Evolutionary conservation across 64 coral and sea anemone genomes (phyloP).

Genomic region (Dendronephthya gigantea): DNA sequence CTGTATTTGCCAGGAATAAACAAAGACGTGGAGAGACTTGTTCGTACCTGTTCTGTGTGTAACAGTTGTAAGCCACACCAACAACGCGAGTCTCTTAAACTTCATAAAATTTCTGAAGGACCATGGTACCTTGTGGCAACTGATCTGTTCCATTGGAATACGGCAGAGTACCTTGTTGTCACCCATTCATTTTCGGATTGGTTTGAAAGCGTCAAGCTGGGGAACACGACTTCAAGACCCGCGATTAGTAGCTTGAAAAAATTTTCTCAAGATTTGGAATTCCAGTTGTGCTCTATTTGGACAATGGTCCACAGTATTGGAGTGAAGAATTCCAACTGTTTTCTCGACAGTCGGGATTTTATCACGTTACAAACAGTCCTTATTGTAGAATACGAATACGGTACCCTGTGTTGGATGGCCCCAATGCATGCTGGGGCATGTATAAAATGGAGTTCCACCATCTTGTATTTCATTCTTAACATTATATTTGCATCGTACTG

Average conservation of each 20-base stretch:
- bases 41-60: not conserved
- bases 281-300: not conserved
- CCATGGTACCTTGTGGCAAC: not conserved
- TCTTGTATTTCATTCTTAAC: too few species aligned
- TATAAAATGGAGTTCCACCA: too few species aligned
- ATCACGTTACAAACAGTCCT: not conserved
- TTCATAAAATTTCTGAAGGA: not conserved
- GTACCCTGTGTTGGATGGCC: too few species aligned
- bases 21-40: not conserved
- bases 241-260: not conserved
- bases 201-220: not conserved
- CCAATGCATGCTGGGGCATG: too few species aligned
- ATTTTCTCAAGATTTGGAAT: not conserved
- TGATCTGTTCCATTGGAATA: not conserved
- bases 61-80: constrained; percentile 13
- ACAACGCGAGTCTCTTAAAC: not conserved
- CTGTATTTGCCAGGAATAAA: not conserved
- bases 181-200: not conserved
- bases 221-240: not conserved
- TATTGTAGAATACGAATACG: too few species aligned
- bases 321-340: not conserved
- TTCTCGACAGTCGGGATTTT: not conserved
- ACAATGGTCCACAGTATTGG: not conserved
- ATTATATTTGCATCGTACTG: too few species aligned
- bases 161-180: not conserved